Evolutionary conservation across 2,113 vertebrate species (phyloP), one percentile per base, ranked within the genome.

Genomic region (Podilymbus podiceps): DNA sequence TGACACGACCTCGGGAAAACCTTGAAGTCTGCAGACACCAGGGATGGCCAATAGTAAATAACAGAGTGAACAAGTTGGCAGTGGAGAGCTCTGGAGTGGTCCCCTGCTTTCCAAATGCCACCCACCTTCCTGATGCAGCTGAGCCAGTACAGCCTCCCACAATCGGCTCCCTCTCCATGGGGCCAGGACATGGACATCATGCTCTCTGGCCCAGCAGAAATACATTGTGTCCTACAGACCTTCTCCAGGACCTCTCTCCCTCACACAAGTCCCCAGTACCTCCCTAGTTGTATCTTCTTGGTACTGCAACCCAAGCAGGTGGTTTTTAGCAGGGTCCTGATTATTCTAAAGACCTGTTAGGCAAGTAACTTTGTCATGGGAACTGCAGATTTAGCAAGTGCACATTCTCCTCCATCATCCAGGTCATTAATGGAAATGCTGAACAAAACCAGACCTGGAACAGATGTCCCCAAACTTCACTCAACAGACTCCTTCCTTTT

Each of bases 401-500:
- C 22, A 31, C 52, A 23, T 91, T 89, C 74, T 89, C 30, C 68
- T 91, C 73, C 77, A 68, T 38, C 38, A 38, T 38, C 38, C 38
- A 38, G 38, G 38, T 38, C 38, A 38, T 38, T 38, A 38, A 38
- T 59, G 64, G 52, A 84, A 89, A 63, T n/a, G 52, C 52, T 63
- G 85, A 89, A 67, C 31, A 94, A 81, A 84, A 62, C 3, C 62
- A 75, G 52, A 42, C 7, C 8, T 1, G 0, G 38, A 56, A 74
- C 55, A 93, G 46, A 84, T 78, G 60, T 71, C 60, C 13, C 69
- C 71, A 46, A 93, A 58, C n/a, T 81, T 95, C 77, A 91, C n/a
- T 81, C 68, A 93, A 14, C 77, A 78, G 18, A 89, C 5, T 47
- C 44, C 64, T 77, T 86, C 18, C 46, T 89, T 89, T 94, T 64